Evolutionary conservation across 2,888 invertebrate genomes (phyloP).

Genomic region (Leptinotarsa juncta): DNA sequence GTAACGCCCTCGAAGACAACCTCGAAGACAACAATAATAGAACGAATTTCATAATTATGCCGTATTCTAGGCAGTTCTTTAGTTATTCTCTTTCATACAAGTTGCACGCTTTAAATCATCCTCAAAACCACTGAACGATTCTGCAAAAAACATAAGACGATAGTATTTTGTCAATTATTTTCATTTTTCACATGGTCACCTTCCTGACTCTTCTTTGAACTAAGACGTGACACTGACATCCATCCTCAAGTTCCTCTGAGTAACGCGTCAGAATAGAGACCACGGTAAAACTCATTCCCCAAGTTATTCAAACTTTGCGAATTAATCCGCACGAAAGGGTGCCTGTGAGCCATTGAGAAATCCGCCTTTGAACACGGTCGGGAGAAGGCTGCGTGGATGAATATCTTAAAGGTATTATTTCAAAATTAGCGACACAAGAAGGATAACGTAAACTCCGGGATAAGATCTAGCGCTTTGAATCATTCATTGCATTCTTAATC

Average conservation of each 20-base stretch:
- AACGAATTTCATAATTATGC: no score
- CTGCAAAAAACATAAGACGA: no score
- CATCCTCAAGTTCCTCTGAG: constrained; percentile 6
- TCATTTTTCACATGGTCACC: no score
- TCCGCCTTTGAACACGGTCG: constrained; percentile 30
- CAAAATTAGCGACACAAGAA: constrained; percentile 22
- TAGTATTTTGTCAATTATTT: no score
- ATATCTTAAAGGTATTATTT: constrained; percentile 35
- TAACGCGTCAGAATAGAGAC: constrained; percentile 22
- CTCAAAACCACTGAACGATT: no score
- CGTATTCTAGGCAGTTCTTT: no score
- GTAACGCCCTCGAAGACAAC: no score
- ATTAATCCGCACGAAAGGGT: constrained; percentile 36
- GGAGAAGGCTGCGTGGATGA: constrained; percentile 30
- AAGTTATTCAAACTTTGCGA: constrained; percentile 37
- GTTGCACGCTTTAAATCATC: no score
- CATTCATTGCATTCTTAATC: neutral
- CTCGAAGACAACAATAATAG: no score
- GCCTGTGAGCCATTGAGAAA: constrained; percentile 28
- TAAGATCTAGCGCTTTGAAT: constrained; percentile 3
- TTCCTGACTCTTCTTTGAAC: no score
- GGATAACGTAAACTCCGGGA: neutral
- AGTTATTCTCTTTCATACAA: no score
- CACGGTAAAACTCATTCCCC: constrained; percentile 35
- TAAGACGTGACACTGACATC: neutral